Conservation (phyloP, 1,140 invertebrate genomes). For the Berghia stephanieae region DNA sequence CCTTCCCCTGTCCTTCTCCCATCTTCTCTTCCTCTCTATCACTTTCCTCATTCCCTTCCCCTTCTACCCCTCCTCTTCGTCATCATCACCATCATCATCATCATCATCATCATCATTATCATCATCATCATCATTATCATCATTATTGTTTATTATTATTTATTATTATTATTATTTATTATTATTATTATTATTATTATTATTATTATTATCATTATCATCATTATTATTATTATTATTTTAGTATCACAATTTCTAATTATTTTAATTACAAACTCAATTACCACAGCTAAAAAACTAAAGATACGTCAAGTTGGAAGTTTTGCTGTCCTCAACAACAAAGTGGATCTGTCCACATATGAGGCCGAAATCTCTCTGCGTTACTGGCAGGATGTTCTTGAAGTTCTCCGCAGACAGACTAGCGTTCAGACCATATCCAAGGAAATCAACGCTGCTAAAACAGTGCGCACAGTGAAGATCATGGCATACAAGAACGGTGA, state of each 20-base stretch:
- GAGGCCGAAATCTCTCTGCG: slow-evolving; percentile 62
- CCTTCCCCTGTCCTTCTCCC: too few species aligned
- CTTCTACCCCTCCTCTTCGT: too few species aligned
- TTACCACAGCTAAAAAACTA: slow-evolving; percentile 55
- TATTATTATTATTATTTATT: too few species aligned
- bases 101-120: too few species aligned
- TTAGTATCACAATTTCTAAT: neutral
- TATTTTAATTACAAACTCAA: neutral
- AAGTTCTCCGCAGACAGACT: slow-evolving; percentile 54
- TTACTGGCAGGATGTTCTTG: slow-evolving; percentile 56
- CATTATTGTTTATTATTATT: too few species aligned
- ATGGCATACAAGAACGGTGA: slow-evolving; percentile 67
- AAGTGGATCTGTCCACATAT: slow-evolving; percentile 64
- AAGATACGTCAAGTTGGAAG: slow-evolving; percentile 60
- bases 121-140: too few species aligned
- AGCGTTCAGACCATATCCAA: slow-evolving; percentile 59
- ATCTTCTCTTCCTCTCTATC: too few species aligned
- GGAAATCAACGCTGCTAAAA: slow-evolving; percentile 59
- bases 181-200: too few species aligned
- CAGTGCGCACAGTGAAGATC: slow-evolving; percentile 61
- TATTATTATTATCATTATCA: too few species aligned
- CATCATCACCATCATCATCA: too few species aligned
- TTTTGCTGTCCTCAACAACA: slow-evolving; percentile 64
- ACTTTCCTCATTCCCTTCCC: too few species aligned
- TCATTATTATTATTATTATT: neutral